phyloP scores from a whole-genome alignment of 2,888 invertebrate species.

The Diarsia rubi region DNA sequence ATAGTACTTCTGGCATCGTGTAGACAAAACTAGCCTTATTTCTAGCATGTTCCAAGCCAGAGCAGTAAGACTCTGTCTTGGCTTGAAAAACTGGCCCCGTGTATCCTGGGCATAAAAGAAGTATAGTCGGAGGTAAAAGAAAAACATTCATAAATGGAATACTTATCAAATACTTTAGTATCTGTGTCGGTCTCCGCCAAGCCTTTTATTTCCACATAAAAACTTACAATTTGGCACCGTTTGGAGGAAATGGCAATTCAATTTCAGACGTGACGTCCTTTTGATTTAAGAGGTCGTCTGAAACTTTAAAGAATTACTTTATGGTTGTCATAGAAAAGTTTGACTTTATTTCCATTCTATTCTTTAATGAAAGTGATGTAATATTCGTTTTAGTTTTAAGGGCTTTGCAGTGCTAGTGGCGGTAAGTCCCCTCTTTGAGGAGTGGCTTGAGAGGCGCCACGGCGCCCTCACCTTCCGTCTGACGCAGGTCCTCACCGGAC shows the following conservation, averaged over 20 bases:
- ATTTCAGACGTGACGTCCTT: constrained; percentile 45
- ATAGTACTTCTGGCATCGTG: too few species aligned
- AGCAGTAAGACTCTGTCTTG: too few species aligned
- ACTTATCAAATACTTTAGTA: constrained; percentile 13
- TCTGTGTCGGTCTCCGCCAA: constrained; percentile 17
- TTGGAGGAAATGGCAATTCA: constrained; percentile 41
- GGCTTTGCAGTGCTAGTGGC: too few species aligned
- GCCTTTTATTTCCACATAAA: constrained; percentile 32
- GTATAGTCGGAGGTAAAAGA: background rate
- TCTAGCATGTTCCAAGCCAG: too few species aligned
- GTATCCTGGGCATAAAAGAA: too few species aligned
- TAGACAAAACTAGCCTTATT: too few species aligned
- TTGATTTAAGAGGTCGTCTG: constrained; percentile 32
- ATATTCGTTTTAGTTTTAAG: background rate
- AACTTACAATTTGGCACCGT: constrained; percentile 29
- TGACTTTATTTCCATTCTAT: background rate
- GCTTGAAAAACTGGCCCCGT: too few species aligned
- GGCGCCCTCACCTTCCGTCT: too few species aligned
- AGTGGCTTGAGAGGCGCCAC: too few species aligned
- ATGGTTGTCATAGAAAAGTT: constrained; percentile 8
- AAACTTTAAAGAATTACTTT: constrained; percentile 36
- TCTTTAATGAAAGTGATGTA: background rate
- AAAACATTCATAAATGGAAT: constrained; percentile 11
- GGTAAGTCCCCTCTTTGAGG: too few species aligned
- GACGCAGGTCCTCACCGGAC: too few species aligned